These are phyloP conservation scores for Ibidorhyncha struthersii DNA, from an alignment of 2,113 vertebrate species.

Conservation along the genomic window DNA sequence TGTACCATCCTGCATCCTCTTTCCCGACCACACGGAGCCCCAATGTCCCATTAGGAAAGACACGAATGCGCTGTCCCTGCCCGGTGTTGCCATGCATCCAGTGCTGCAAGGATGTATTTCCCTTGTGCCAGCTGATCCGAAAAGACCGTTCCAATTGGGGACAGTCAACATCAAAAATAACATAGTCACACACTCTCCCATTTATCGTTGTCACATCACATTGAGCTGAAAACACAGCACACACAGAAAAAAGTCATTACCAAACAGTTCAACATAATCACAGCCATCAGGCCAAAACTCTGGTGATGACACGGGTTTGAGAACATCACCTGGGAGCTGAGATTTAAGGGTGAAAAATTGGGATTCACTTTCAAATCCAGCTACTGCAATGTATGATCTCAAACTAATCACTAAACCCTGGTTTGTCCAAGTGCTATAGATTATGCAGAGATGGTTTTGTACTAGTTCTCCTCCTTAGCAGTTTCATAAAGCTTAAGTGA, in stretches of 20 bases:
- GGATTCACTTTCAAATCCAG: not conserved
- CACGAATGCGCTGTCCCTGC: rapidly evolving
- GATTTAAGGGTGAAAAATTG: not conserved
- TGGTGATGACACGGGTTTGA: rapidly evolving
- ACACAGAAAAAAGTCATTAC: not conserved
- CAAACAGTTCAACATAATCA: not conserved
- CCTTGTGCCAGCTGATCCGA: not conserved
- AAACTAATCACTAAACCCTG: not conserved
- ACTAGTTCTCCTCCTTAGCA: not conserved
- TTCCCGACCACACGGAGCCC: rapidly evolving
- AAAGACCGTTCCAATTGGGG: not conserved
- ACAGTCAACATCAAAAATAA: not conserved
- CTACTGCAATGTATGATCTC: not conserved
- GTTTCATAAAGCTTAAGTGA: not conserved
- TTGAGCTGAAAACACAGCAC: not conserved
- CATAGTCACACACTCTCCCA: not conserved
- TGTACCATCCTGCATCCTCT: not conserved
- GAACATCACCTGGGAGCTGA: not conserved
- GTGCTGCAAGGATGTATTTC: rapidly evolving
- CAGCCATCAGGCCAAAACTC: not conserved
- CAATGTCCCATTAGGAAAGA: not conserved
- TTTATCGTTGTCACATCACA: too few species aligned
- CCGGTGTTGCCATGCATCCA: rapidly evolving
- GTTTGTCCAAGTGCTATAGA: not conserved
- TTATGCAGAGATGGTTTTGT: not conserved